Base-by-base conservation (phyloP, 2,797 vertebrate species). In the Anguilla obscura region DNA sequence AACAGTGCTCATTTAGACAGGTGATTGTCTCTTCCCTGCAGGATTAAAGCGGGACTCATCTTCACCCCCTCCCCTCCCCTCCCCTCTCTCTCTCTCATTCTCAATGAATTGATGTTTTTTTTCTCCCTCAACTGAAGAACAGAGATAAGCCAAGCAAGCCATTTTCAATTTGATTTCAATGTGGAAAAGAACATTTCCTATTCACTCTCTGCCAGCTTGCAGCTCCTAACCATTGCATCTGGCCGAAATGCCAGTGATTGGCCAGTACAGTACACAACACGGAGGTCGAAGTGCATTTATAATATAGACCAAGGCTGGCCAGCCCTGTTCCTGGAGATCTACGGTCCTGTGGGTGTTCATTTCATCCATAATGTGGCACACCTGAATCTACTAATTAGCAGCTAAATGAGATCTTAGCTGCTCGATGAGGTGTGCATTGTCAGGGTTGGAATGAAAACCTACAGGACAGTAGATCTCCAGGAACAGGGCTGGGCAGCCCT, bases 1-100 rank as follows among this genome's bases (percentile, higher is more conserved):
- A 50, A 82, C 79, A 50, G 79, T 14, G 8, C 18, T 50, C 79
- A 82, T 82, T 82, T 82, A 82, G 79, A 82, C 40, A 50, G 79
- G 79, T 82, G 40, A 50, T 50, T 80, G 76, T 80, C 76, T 80
- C 45, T 82, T 82, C 45, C 27, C 40, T 50, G 40, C 45, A 82
- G 79, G 79, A 79, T 79, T 79, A 79, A 79, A 79, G 79, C 79
- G 10, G 21, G 45, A 82, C 21, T 82, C 18, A 48, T 82, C 45
- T n/a, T 82, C 40, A 7, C 76, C 21, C 30, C 12, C 33, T 40
- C 74, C 71, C 40, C 33, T 76, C 14, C n/a, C 24, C 9, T 3
- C 21, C 24, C n/a, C n/a, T 27, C 63, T 66, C 71, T 36, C 69
- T 36, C n/a, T 16, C 71, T 36, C 71, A 7, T 9, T 48, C 24